These are phyloP conservation scores for Drosophila merina DNA, from an alignment of 2,888 invertebrate species.

Conservation along the genomic window DNA sequence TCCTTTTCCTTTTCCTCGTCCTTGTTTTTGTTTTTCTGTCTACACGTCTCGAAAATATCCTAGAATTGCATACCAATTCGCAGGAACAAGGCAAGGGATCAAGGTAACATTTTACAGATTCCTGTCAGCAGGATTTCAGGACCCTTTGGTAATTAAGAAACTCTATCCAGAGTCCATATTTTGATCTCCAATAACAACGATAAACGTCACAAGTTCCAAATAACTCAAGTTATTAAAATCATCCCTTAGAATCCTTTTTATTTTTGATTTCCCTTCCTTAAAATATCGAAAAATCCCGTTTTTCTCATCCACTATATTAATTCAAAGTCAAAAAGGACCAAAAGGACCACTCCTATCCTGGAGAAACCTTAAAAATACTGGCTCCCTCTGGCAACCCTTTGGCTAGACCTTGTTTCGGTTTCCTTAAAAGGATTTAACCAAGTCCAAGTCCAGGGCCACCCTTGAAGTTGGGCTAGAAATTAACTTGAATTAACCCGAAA, in stretches of 20 bases:
- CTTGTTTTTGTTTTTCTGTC: constrained; percentile 39
- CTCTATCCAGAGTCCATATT: not conserved
- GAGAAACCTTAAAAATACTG: not conserved
- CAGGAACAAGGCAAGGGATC: constrained; percentile 11
- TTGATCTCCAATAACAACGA: not conserved
- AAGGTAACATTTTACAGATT: constrained; percentile 26
- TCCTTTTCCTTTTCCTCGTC: constrained; percentile 21
- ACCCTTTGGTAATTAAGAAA: not conserved
- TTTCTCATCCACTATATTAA: not conserved
- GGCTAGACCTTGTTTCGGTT: not conserved
- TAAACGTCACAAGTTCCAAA: not conserved
- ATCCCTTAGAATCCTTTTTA: not conserved
- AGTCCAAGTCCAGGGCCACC: constrained; percentile 18
- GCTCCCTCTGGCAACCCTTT: not conserved
- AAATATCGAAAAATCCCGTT: not conserved
- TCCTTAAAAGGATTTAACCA: constrained; percentile 3
- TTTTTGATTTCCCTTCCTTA: not conserved
- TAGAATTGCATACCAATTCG: constrained; percentile 52
- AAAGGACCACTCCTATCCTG: not conserved
- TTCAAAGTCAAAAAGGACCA: not conserved
- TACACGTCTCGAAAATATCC: constrained; percentile 65
- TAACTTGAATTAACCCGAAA: constrained; percentile 43
- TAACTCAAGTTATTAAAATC: not conserved
- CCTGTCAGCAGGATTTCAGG: not conserved
- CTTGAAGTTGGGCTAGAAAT: constrained; percentile 39